Percentiles rank a stretch among this genome's conserved stretches.
These are phyloP conservation scores for Lasioglossum morio DNA, from an alignment of 2,888 invertebrate species.

Conservation along the genomic window DNA sequence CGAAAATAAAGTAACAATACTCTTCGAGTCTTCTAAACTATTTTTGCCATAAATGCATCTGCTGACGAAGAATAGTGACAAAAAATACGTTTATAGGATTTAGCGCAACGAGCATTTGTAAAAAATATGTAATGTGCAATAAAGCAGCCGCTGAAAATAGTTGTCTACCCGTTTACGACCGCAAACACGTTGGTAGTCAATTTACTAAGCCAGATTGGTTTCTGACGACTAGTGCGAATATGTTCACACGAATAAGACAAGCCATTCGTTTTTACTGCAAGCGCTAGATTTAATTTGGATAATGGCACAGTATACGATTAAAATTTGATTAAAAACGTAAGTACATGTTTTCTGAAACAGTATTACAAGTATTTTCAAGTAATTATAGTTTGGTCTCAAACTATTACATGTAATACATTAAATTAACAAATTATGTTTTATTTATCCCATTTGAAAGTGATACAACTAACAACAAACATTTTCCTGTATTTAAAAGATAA, in stretches of 20 bases:
- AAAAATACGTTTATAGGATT: neutral
- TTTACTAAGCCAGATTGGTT: slow-evolving; percentile 1
- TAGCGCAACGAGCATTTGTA: neutral
- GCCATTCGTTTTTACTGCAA: neutral
- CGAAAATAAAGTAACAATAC: too few species aligned
- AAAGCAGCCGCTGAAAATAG: neutral
- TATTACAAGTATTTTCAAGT: neutral
- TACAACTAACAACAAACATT: neutral
- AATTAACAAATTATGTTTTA: neutral
- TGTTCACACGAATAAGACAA: neutral
- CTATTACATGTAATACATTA: neutral
- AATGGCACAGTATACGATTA: neutral
- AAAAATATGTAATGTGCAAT: neutral
- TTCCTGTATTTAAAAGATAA: neutral
- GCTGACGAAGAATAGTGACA: too few species aligned
- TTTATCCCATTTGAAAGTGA: neutral
- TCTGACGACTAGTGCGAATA: neutral
- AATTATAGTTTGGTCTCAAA: neutral
- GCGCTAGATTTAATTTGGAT: neutral
- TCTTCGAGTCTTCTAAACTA: too few species aligned
- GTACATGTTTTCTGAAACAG: neutral
- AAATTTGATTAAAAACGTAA: neutral
- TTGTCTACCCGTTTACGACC: neutral
- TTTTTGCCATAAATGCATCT: too few species aligned
- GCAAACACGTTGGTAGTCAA: neutral